Evolutionary conservation across 2,888 invertebrate species (phyloP).

Genomic region (Phymatocera aterrima): DNA sequence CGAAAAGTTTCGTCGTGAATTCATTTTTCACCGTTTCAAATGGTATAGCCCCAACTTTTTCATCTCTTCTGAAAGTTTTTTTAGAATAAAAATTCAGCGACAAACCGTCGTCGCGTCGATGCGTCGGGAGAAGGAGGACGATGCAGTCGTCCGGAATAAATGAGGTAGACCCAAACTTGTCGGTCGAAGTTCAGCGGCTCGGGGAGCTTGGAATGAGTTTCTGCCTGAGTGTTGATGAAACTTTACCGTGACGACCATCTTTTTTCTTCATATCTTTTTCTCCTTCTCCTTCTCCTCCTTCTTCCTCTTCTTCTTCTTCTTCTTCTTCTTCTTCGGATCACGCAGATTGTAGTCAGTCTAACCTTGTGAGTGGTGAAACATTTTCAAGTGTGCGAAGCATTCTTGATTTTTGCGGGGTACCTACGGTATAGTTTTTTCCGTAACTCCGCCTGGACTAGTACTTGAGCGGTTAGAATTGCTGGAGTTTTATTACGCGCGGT

Average conservation of each 20-base stretch:
- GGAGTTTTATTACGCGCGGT: slow-evolving; percentile 30
- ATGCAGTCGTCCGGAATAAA: slow-evolving; percentile 68
- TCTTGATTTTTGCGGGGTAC: background rate
- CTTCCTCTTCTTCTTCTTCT: slow-evolving; percentile 51
- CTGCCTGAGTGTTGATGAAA: slow-evolving; percentile 72
- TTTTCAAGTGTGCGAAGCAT: background rate
- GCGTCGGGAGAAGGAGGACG: slow-evolving; percentile 66
- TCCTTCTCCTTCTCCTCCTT: slow-evolving; percentile 49
- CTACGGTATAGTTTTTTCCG: background rate
- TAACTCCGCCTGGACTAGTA: background rate
- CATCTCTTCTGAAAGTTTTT: slow-evolving; percentile 3
- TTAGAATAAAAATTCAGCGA: slow-evolving; percentile 14
- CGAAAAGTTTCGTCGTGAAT: background rate
- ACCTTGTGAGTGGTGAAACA: background rate
- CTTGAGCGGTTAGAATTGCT: slow-evolving; percentile 1
- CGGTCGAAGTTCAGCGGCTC: slow-evolving; percentile 69
- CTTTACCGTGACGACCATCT: slow-evolving; percentile 73
- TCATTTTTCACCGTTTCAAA: background rate
- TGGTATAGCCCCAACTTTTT: background rate
- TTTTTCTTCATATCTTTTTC: slow-evolving; percentile 58
- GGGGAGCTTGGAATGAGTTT: slow-evolving; percentile 71
- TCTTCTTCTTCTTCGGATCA: slow-evolving; percentile 30
- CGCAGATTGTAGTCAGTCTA: background rate
- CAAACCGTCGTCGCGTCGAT: slow-evolving; percentile 21
- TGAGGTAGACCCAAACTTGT: slow-evolving; percentile 73